Base-by-base conservation (phyloP, 2,113 vertebrate species). In the Myxocyprinus asiaticus region DNA sequence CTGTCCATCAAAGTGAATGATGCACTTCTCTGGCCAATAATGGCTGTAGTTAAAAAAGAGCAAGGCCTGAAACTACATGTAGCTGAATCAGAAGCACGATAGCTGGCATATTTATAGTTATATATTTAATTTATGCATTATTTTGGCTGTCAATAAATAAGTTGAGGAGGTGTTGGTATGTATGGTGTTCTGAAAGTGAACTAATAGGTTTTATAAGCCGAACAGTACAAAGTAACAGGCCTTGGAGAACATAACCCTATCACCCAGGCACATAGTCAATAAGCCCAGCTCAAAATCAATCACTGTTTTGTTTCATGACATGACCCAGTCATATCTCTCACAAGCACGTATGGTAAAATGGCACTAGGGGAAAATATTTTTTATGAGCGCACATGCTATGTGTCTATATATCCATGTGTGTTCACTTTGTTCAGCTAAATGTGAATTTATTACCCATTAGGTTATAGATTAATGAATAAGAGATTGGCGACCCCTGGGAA, bases 1-100 rank as follows among this genome's bases (percentile, higher is more conserved):
- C 82, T 70, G 88, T 83, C 88, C 71, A 17, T 89, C 83, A 82
- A 0, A 11, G 1, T 88, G 90, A 91, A 79, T 81, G 90, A 91
- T 90, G 86, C 79, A 89, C 78, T 88, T 85, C 77, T 87, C 22
- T 33, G 22, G 22, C 22, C 84, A 82, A 78, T 86, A 77, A 80
- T 44, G 15, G 51, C n/a, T 64, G 82, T 82, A 78, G 84, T 82
- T 76, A 69, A 15, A 50, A 48, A 79, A 78, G 86, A 62, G 59
- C 0, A 53, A 45, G 17, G 10, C 15, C 9, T 9, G 4, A 5
- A 47, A 47, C 5, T 65, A 15, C 9, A n/a, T 43, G 22, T 43
- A 22, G 22, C 61, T 17, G 61, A 76, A 33, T 33, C 22, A 33
- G 22, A 33, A 14, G 47, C 48, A 33, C 33, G 42, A 6, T 10